Percentiles rank a stretch among this genome's conserved stretches.
Evolutionary conservation across 2,888 invertebrate genomes (phyloP).

Genomic region (Plebejus melissa): DNA sequence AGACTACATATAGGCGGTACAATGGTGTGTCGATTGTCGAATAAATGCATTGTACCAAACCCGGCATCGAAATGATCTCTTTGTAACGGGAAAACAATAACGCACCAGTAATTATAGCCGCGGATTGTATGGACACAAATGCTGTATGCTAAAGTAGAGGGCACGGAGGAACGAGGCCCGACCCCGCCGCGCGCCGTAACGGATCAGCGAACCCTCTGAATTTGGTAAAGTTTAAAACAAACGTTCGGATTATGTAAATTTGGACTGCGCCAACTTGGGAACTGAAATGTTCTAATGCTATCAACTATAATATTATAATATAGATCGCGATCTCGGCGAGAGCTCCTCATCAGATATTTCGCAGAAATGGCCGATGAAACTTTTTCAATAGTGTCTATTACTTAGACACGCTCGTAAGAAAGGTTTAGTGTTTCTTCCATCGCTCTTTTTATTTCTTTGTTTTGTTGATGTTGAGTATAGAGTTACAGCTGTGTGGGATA

Average conservation of each 20-base stretch:
- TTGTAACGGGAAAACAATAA: slow-evolving; percentile 67
- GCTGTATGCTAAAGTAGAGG: slow-evolving; percentile 6
- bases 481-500: not conserved
- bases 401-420: slow-evolving; percentile 1
- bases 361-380: not conserved
- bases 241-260: not conserved
- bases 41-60: slow-evolving; percentile 62
- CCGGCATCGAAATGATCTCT: slow-evolving; percentile 61
- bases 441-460: not conserved
- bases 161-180: slow-evolving; percentile 5
- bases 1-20: slow-evolving; percentile 47
- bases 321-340: slow-evolving; percentile 1
- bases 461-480: not conserved
- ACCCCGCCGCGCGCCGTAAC: slow-evolving; percentile 7
- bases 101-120: slow-evolving; percentile 37
- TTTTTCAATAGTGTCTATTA: not conserved
- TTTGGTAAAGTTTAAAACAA: slow-evolving; percentile 12
- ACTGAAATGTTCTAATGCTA: not conserved
- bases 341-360: not conserved
- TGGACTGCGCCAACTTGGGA: slow-evolving; percentile 11
- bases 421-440: slow-evolving; percentile 7
- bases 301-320: not conserved
- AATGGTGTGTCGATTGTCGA: slow-evolving; percentile 63
- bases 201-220: slow-evolving; percentile 20
- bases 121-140: slow-evolving; percentile 28